Base-by-base conservation (phyloP, 1,140 invertebrate species). In the Ips nitidus region DNA sequence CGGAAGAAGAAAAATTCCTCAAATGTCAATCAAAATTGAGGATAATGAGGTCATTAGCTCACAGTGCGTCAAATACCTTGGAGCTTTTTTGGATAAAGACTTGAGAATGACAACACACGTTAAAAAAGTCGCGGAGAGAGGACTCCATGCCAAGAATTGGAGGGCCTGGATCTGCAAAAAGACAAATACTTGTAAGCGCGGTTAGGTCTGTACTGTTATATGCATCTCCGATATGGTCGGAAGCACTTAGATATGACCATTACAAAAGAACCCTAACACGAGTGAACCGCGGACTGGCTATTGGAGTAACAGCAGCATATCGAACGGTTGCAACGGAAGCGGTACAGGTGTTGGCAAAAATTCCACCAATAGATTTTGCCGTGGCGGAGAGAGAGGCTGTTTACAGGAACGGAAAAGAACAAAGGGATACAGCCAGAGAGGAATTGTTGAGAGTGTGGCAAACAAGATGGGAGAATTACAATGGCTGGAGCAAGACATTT, bases 111-210 rank as follows among this genome's bases (percentile, higher is more conserved):
- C 4, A n/a, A 37, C n/a, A 1, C 50, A 65, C 41, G 8, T 65
- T 7, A 52, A 36, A 53, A 52, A n/a, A 3, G 22, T 53, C 4
- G 8, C 52, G 4, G 50, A 65, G 40, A 65, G 53, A 40, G 4
- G 41, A 52, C 4, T 8, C 53, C 22, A 65, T 65, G 62, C 62
- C 62, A n/a, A 52, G 40, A 37, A n/a, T 53, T 4, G 62, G 62
- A 2, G 50, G 62, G 6, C 45, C 62, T 6, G 6, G 22, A 41
- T 5, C 3, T 36, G 41, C 37, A 5, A 53, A 52, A 41, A 39
- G 62, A 52, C 1, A 40, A 1, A 2, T 47, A 47, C 6, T 62
- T 3, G 60, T 43, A 37, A 47, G 41, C 43, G 37, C 60, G 5
- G 2, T 40, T 1, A 41, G 39, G 36, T 41, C 56, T 41, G 40